Base-by-base conservation (phyloP, 2,113 vertebrate genomes). In the Rallus limicola region DNA sequence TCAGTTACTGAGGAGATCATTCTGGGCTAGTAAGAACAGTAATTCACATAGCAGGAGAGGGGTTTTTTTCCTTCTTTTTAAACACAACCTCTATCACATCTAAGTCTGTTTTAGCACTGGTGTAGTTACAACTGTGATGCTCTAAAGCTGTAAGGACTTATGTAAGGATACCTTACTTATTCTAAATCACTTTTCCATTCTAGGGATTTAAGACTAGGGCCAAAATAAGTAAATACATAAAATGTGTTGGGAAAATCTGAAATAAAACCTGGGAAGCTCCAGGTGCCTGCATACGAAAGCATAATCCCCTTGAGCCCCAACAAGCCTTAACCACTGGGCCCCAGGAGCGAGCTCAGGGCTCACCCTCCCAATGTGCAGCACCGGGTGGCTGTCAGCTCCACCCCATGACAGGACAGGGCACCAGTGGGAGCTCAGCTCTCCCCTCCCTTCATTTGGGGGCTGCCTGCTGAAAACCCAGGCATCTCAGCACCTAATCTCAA, bases 341-440 rank as follows among this genome's bases (percentile, higher is more conserved):
- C 23, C 0, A 0, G 13, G 13, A 70, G n/a, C 0, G 0, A 53
- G 24, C 28, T 7, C 2, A 12, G 20, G 60, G 18, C 12, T 71
- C 0, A 0, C 12, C 19, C 21, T n/a, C 20, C 3, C 26, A 10
- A 34, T 0, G 0, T 4, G 29, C 1, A 4, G 36, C 69, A 50
- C 16, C 1, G 1, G 8, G 10, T 21, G 34, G 28, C 67, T 29
- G 26, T 31, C 0, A 2, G 33, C 65, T 71, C 10, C 14, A 52
- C 11, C 24, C n/a, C 3, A 6, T 36, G 16, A n/a, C 2, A 1
- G 18, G 34, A 71, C 0, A 0, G 36, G n/a, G 48, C 1, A 2
- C 31, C 1, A 1, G 13, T 2, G 10, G 3, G 31, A 71, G 14
- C 42, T 59, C 3, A 1, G 28, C 31, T 89, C 18, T 33, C 21